phyloP scores from a whole-genome alignment of 2,113 vertebrate species.

The Paralichthys olivaceus region DNA sequence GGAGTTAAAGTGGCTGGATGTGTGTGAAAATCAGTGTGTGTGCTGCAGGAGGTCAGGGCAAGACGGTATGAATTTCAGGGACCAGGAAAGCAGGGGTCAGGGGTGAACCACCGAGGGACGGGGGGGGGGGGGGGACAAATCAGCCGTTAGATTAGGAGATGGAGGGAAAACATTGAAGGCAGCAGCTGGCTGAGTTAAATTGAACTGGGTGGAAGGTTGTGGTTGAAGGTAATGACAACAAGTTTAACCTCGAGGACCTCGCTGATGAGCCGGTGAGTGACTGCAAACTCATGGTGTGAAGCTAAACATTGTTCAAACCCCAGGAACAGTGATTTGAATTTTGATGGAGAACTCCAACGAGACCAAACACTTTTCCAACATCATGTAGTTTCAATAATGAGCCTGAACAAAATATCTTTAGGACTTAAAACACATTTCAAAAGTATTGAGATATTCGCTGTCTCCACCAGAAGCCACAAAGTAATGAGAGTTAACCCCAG shows the following conservation, averaged over 20 bases:
- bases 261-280: too few species aligned
- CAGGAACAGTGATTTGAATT: too few species aligned
- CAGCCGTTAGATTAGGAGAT: slow-evolving; percentile 6
- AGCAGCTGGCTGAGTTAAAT: background rate
- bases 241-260: background rate
- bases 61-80: slow-evolving; percentile 47
- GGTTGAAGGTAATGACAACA: slow-evolving; percentile 5
- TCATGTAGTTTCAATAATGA: too few species aligned
- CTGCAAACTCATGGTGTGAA: too few species aligned
- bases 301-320: too few species aligned
- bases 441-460: too few species aligned
- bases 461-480: too few species aligned
- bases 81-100: slow-evolving; percentile 35
- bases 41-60: slow-evolving; percentile 29
- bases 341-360: too few species aligned
- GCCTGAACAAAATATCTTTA: too few species aligned
- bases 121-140: slow-evolving; percentile 31
- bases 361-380: too few species aligned
- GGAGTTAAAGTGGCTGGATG: slow-evolving; percentile 13
- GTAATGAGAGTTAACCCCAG: too few species aligned
- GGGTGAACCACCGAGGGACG: slow-evolving; percentile 16
- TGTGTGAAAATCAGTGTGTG: slow-evolving; percentile 11
- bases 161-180: background rate
- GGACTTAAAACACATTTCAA: too few species aligned
- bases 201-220: background rate